Percentiles rank a stretch among this genome's conserved stretches.
These are phyloP conservation scores for Drosophila infuscata DNA, from an alignment of 2,888 invertebrate species.

Conservation along the genomic window DNA sequence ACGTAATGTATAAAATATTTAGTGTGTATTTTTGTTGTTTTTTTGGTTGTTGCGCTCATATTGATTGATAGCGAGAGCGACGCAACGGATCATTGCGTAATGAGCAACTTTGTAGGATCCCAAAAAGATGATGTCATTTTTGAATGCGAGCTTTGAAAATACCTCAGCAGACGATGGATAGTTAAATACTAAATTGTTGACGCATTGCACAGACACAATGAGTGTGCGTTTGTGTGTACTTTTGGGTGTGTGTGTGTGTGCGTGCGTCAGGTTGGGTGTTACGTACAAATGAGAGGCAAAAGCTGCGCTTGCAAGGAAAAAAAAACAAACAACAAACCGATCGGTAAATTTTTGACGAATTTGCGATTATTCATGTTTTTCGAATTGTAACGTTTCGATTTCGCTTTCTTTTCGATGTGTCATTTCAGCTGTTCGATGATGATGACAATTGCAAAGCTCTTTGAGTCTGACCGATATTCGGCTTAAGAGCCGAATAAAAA, in stretches of 20 bases:
- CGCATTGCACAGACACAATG: conserved; percentile 36
- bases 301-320: conserved; percentile 22
- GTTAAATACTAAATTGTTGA: conserved; percentile 52
- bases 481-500: conserved; percentile 18
- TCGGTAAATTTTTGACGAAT: conserved; percentile 15
- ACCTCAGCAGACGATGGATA: conserved; percentile 57
- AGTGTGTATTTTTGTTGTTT: background rate
- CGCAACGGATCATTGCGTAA: conserved; percentile 53
- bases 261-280: conserved; percentile 13
- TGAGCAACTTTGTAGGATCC: conserved; percentile 41
- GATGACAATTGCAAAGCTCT: conserved; percentile 64
- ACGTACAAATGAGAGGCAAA: conserved; percentile 32
- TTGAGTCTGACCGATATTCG: conserved; percentile 55
- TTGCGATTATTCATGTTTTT: conserved; percentile 53
- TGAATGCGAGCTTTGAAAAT: conserved; percentile 58
- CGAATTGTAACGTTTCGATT: conserved; percentile 36
- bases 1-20: conserved; percentile 36
- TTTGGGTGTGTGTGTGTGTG: background rate
- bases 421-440: conserved; percentile 51
- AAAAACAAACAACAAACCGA: conserved; percentile 6
- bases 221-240: background rate
- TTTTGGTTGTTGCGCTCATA: conserved; percentile 11
- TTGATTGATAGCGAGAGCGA: conserved; percentile 15
- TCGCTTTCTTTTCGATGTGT: conserved; percentile 68
- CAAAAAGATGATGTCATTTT: conserved; percentile 44